Base-by-base conservation (phyloP, 2,797 vertebrate species). In the Thripadectes ignobilis region DNA sequence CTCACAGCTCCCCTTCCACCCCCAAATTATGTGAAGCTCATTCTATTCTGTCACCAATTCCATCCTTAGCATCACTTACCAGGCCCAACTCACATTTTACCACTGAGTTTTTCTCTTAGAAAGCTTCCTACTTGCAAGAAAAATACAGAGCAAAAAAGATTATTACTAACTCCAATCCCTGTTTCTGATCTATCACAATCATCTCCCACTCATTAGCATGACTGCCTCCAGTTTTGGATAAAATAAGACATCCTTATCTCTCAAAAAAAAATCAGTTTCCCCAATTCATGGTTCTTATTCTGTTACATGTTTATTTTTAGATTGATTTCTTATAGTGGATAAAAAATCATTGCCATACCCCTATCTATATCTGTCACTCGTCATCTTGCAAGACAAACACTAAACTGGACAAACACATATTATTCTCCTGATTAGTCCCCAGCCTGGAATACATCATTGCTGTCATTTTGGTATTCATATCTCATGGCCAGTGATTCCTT, bases 11-110 rank as follows among this genome's bases (percentile, higher is more conserved):
- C 39, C 39, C 20, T 94, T 74, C 79, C 74, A 84, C 63, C 85
- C 80, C 26, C 77, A 93, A 96, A 96, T 93, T 91, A 93, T 58
- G n/a, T 55, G 86, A 96, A 63, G 92, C 77, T 89, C 75, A 91
- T 92, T 86, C 90, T 52, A 38, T 95, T 74, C 46, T 91, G 68
- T 84, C 93, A 34, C 52, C 41, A 94, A 43, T 87, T 83, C 78
- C 66, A 85, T 46, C 48, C 73, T 84, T 86, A 79, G 62, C 48
- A 86, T 83, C 77, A 16, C 38, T 71, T 90, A 24, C 45, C n/a
- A 45, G 46, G 55, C 41, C 76, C 43, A 87, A 36, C 51, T 91
- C 52, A 36, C 45, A 54, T 76, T 76, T 61, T 88, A 76, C 67
- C 45, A 38, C 17, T 0, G 7, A 73, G 7, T 48, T 84, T 19